phyloP scores from a whole-genome alignment of 2,888 invertebrate genomes.

The Miltochrista miniata region DNA sequence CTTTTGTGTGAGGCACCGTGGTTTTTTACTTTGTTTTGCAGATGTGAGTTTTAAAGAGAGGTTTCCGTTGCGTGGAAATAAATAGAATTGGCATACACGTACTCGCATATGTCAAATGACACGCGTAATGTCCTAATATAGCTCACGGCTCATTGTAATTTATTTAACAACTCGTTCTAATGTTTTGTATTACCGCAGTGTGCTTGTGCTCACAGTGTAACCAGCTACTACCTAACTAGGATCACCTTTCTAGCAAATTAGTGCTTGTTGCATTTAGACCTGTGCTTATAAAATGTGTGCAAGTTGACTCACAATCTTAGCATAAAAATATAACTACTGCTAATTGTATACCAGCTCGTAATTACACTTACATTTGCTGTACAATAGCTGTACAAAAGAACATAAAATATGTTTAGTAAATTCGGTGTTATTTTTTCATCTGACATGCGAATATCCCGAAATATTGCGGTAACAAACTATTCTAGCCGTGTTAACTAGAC shows the following conservation, averaged over 20 bases:
- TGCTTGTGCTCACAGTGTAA: not conserved
- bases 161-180: not conserved
- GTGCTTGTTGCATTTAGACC: not conserved
- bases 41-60: constrained; percentile 4
- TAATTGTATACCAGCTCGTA: not conserved
- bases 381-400: constrained; percentile 8
- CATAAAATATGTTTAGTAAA: constrained; percentile 11
- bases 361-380: not conserved
- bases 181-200: not conserved
- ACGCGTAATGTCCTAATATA: not conserved
- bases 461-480: constrained; percentile 5
- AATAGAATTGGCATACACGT: not conserved
- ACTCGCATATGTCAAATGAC: not conserved
- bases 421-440: constrained; percentile 11
- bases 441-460: constrained; percentile 4
- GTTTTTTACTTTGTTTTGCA: constrained; percentile 7
- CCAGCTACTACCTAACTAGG: not conserved
- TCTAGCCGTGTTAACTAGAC: constrained; percentile 27
- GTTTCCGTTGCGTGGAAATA: constrained; percentile 2
- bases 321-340: not conserved
- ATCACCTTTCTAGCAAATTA: not conserved
- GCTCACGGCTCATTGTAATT: not conserved
- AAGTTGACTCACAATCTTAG: not conserved
- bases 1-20: constrained; percentile 4
- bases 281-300: not conserved